Base-by-base conservation (phyloP, 2,888 invertebrate genomes). In the Agriotes lineatus region DNA sequence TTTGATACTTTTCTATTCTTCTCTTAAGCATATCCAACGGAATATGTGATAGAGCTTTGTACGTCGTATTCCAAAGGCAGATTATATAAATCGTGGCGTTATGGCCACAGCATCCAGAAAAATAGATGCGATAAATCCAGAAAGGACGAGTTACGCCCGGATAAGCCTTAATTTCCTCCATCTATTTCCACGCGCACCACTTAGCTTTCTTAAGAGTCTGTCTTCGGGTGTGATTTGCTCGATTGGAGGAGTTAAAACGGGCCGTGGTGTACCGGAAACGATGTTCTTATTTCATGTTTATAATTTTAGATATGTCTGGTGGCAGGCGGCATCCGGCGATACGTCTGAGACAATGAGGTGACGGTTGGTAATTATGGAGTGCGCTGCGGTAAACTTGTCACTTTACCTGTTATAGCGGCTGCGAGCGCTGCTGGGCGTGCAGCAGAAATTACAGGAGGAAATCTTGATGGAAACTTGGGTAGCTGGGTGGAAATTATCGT, bases 261-360 rank as follows among this genome's bases (percentile, higher is more conserved):
- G 30, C 61, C 39, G 30, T 61, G 39, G 20, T 50, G 22, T 52
- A 73, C 77, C 77, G 77, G 76, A 76, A 75, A 74, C 74, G 73
- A 69, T 71, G 71, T 74, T 78, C 76, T 77, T 76, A 76, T 57
- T 76, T 75, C 71, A 76, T 77, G 75, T 75, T 77, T 77, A 78
- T 78, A 78, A 78, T 77, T 78, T 78, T 78, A 78, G 78, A 78
- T 74, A 71, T 71, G 76, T 76, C 74, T 76, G 14, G 19, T 12
- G 14, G 20, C 18, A 37, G 69, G 60, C 73, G 72, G 74, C 76
- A 76, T 76, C 76, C 77, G 76, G 76, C 73, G 57, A 19, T 35
- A 20, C 7, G 19, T 35, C 56, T 3, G 35, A 54, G 52, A 54
- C 52, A 54, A 54, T 54, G 52, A 25, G 5, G 7, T 16, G 52